Base-by-base conservation (phyloP, 2,888 invertebrate genomes). In the Clivina fossor region DNA sequence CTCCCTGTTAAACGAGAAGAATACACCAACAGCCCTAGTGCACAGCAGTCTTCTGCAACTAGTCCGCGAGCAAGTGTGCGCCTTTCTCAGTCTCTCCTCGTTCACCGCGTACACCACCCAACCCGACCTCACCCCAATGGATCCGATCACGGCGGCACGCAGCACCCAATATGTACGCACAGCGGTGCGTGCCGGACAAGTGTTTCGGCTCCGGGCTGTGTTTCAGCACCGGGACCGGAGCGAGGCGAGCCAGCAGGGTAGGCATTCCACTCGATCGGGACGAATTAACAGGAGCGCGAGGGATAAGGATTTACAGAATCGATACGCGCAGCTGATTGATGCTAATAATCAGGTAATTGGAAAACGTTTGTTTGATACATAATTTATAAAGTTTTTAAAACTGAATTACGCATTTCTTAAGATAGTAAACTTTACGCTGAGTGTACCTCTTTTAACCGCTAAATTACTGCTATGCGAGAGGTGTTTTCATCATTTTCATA, bases 321-420 rank as follows among this genome's bases (percentile, higher is more conserved):
- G 86, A 67, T 88, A 87, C 70, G 86, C 86, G 16, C 87, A 88
- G 69, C 78, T 87, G 60, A 78, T 87, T 65, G 85, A 85, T 70
- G 85, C 86, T 61, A 85, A 82, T 69, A 84, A 86, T 64, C 86
- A 86, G 73, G 84, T 83, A 65, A 77, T 78, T 32, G 13, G 4
- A 37, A 20, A 13, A 40, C n/a, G n/a, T n/a, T n/a, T n/a, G 19
- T 30, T 8, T 9, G 9, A 24, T 18, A 44, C 13, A 18, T 26
- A 15, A 3, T 5, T n/a, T n/a, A n/a, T n/a, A n/a, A n/a, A n/a
- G n/a, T n/a, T n/a, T n/a, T n/a, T n/a, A n/a, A n/a, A n/a, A n/a
- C n/a, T n/a, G n/a, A n/a, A n/a, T n/a, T n/a, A n/a, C n/a, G n/a
- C n/a, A n/a, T n/a, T n/a, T n/a, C n/a, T n/a, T n/a, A n/a, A n/a